Percentiles rank a stretch among this genome's conserved stretches.
Conservation (phyloP, 2,888 invertebrate genomes). For the Platycnemis pennipes region DNA sequence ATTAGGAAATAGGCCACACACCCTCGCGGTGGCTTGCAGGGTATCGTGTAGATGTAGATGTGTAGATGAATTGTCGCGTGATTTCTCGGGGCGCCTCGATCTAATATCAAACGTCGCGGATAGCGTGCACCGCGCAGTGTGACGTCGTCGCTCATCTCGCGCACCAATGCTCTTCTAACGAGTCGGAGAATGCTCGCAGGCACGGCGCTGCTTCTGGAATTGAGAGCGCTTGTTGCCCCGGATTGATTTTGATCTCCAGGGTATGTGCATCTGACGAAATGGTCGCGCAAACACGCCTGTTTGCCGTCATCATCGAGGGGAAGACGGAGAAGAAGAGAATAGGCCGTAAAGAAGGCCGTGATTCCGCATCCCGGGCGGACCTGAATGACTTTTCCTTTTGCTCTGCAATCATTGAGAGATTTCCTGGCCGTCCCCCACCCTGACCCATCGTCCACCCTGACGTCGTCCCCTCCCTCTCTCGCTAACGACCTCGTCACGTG, state of each 20-base stretch:
- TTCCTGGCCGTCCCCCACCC: not conserved
- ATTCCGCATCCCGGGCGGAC: not conserved
- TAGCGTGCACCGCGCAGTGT: no score
- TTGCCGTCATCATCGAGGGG: not conserved
- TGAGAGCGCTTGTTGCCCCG: not conserved
- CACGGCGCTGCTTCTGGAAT: no score
- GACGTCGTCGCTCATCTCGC: not conserved
- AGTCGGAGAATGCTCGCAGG: not conserved
- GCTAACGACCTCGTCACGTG: constrained; percentile 65
- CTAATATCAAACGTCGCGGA: no score
- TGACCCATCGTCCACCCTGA: no score
- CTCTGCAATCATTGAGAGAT: constrained; percentile 7
- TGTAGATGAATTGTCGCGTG: no score
- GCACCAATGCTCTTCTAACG: not conserved
- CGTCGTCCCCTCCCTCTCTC: not conserved
- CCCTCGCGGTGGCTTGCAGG: no score
- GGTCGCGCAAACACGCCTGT: not conserved
- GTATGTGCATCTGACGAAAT: not conserved
- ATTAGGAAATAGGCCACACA: no score
- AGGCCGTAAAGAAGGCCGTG: not conserved
- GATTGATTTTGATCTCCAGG: not conserved
- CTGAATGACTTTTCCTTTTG: constrained; percentile 22
- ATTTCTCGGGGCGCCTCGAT: no score
- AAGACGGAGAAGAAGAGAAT: constrained; percentile 15
- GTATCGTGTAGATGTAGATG: no score